Conservation (phyloP, 2,888 invertebrate species). For the Crepidodera aurea region DNA sequence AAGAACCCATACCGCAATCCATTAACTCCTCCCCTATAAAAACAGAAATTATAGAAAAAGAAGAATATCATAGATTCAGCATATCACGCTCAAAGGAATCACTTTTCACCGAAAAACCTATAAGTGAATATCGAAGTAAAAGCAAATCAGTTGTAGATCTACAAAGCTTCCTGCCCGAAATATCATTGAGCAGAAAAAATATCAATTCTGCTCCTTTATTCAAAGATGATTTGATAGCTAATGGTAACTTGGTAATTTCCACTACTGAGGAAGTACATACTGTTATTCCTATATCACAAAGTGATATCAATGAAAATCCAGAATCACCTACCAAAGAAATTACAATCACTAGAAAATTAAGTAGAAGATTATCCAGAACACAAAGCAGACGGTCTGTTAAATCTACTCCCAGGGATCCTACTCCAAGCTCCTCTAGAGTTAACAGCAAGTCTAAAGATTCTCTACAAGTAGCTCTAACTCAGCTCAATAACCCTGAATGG, state of each 20-base stretch:
- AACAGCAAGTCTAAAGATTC: conserved; percentile 69
- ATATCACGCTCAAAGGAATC: conserved; percentile 30
- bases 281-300: conserved; percentile 21
- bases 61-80: conserved; percentile 25
- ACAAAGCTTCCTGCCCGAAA: conserved; percentile 50
- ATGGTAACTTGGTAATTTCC: conserved; percentile 24
- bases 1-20: conserved; percentile 11
- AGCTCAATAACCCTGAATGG: conserved; percentile 81
- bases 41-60: conserved; percentile 5
- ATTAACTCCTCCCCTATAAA: not conserved
- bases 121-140: conserved; percentile 42
- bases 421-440: conserved; percentile 36
- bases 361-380: conserved; percentile 44
- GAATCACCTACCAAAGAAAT: conserved; percentile 32
- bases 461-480: conserved; percentile 68
- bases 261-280: conserved; percentile 39
- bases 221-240: conserved; percentile 43
- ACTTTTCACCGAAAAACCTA: conserved; percentile 24
- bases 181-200: conserved; percentile 50
- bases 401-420: conserved; percentile 42
- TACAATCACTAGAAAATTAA: conserved; percentile 40
- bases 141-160: conserved; percentile 57
- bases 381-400: conserved; percentile 41
- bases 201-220: conserved; percentile 57
- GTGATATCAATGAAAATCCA: conserved; percentile 4